Base-by-base conservation (phyloP, 2,888 invertebrate species). In the Horisme vitalbata region DNA sequence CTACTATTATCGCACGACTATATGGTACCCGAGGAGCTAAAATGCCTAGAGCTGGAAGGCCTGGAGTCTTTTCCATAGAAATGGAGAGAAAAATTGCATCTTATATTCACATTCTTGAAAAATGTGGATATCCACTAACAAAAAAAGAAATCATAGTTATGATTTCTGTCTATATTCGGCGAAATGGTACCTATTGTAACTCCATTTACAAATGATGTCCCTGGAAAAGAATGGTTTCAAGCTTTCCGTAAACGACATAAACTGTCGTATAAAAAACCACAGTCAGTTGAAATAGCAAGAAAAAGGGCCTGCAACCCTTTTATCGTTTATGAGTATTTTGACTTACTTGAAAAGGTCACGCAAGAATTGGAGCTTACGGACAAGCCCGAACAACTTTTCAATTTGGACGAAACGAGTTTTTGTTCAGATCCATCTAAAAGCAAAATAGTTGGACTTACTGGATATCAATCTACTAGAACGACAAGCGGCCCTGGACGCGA, bases 121-220 rank as follows among this genome's bases (percentile, higher is more conserved):
- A 41, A 41, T 36, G 27, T 28, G 36, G 36, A 36, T 36, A 36
- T 36, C 36, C 26, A 0, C 13, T 27, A 14, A 35, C 14, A 10
- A 34, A 21, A 21, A 21, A 21, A 21, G 4, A 21, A 21, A 7
- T 21, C 8, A 7, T 7, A 21, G 21, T 7, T 21, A 21, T 43
- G 27, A 41, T 51, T 33, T 43, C 37, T 28, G 44, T 45, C 24
- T 41, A 61, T 50, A 57, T 61, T 24, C 39, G 28, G 38, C 38
- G 47, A 33, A 66, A 68, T 45, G 54, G 59, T n/a, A n/a, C n/a
- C n/a, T 15, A 45, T 68, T 10, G 49, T 48, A 47, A 66, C 63
- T 11, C 28, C 28, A 12, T 28, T 32, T 11, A 27, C 5, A 33
- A 26, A 33, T 20, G 32, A 26, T 41, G 7, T 36, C 2, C 41